These are phyloP conservation scores for Drosophila trapezifrons DNA, from an alignment of 1,140 invertebrate species.

Conservation along the genomic window DNA sequence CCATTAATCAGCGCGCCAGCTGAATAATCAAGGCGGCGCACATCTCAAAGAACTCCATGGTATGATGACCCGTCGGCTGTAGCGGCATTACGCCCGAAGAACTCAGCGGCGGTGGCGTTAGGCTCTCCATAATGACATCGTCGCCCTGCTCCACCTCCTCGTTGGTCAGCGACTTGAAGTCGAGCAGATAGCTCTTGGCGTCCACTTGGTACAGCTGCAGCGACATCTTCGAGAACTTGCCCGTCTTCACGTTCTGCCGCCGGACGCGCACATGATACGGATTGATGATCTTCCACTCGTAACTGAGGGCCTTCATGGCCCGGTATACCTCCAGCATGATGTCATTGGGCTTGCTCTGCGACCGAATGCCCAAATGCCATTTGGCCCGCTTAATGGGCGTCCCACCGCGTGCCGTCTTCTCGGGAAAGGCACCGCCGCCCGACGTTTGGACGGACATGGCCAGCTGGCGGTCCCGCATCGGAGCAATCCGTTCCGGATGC, in stretches of 20 bases:
- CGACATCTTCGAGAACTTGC: constrained; percentile 97
- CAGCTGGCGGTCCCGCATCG: constrained; percentile 87
- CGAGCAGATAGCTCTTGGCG: constrained; percentile 97
- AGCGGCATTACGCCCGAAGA: constrained; percentile 72
- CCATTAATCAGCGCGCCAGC: constrained; percentile 92
- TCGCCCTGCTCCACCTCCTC: constrained; percentile 89
- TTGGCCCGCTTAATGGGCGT: constrained; percentile 96
- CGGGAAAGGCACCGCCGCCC: constrained; percentile 72
- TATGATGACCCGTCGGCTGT: constrained; percentile 91
- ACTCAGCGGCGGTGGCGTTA: constrained; percentile 85
- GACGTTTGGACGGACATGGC: constrained; percentile 77
- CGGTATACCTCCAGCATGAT: constrained; percentile 99
- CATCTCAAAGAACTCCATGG: constrained; percentile 99
- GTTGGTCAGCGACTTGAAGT: constrained; percentile 97
- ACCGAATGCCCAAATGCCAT: constrained; percentile 99
- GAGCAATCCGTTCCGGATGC: constrained; percentile 98
- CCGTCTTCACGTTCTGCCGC: constrained; percentile 92
- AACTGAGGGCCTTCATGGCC: constrained; percentile 98
- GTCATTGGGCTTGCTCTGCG: constrained; percentile 99
- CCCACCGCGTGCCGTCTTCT: constrained; percentile 84
- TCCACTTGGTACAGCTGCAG: constrained; percentile 99
- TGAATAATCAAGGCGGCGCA: constrained; percentile 99
- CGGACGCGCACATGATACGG: constrained; percentile 97
- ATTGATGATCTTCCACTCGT: constrained; percentile 99
- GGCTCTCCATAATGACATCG: constrained; percentile 85